Evolutionary conservation across 2,888 invertebrate species (phyloP), one percentile per base, ranked within the genome.

Genomic region (Smittia aterrima): DNA sequence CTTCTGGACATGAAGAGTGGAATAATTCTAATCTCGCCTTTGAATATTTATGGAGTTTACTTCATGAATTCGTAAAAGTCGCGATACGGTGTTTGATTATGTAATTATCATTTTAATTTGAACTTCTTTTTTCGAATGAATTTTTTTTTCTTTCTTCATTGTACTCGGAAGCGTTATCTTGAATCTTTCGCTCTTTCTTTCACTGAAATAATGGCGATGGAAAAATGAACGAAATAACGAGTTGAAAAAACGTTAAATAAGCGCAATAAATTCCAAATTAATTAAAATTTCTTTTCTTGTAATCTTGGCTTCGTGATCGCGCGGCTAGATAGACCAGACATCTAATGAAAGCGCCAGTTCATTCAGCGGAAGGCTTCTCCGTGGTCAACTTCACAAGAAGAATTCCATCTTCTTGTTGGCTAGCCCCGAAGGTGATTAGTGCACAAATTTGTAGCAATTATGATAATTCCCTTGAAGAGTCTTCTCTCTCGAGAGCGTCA

Each of bases 391-490:
- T 66, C 66, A 40, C 66, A 66, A 18, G 40, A 47, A 16, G 16
- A 47, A 47, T 38, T 38, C 9, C 9, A 4, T 38, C 38, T 38
- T 9, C 9, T 38, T 38, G 38, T 20, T n/a, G n/a, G n/a, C n/a
- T n/a, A n/a, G 58, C 24, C 24, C 16, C 7, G n/a, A n/a, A 71
- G 38, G 71, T 71, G 71, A 71, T 71, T 71, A 71, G 71, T 20
- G 38, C 71, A 54, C 54, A 71, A 71, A 71, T 71, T 71, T 71
- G 71, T 71, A 71, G 71, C 71, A 71, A 71, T 71, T 71, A 71
- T 71, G 71, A 54, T 71, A 71, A 71, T 71, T 71, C 54, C 25
- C 32, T 71, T 71, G 25, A 38, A 53, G 53, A 54, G 13, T 54
- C 27, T 32, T 32, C 32, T 41, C n/a, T 68, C 53, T 54, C 32